Conservation (phyloP, 2,113 vertebrate genomes). For the Eurypyga helias region DNA sequence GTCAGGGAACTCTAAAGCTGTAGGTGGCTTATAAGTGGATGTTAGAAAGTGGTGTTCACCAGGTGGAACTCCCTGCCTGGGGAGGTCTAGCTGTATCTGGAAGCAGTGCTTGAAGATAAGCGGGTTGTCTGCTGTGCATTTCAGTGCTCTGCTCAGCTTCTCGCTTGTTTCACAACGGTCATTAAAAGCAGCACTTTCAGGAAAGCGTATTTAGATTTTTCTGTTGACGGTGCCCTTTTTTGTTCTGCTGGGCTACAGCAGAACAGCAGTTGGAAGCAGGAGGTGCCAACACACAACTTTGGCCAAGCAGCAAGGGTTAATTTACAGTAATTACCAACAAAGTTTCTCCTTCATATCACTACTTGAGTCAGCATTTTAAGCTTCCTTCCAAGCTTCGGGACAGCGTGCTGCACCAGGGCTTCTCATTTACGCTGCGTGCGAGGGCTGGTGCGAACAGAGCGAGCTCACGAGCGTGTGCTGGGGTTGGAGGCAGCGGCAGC, state of each 20-base stretch:
- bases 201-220: fast-evolving
- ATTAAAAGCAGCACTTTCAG: fast-evolving
- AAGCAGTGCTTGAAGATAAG: not conserved
- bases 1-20: not conserved
- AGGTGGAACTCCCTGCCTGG: not conserved
- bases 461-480: not conserved
- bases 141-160: not conserved
- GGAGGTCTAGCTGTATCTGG: no score
- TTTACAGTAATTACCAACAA: not conserved
- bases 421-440: fast-evolving
- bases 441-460: fast-evolving
- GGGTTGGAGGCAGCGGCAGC: no score
- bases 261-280: not conserved
- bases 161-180: fast-evolving
- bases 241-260: not conserved
- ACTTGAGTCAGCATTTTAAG: not conserved
- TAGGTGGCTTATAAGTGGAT: not conserved
- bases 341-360: not conserved
- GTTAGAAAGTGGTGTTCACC: not conserved
- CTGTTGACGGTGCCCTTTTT: not conserved
- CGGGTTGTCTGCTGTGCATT: not conserved
- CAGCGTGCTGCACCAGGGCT: fast-evolving
- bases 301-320: not conserved
- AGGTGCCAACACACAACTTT: not conserved
- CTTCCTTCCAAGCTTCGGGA: not conserved